Evolutionary conservation across 2,888 invertebrate genomes (phyloP).

Genomic region (Philonicus albiceps): DNA sequence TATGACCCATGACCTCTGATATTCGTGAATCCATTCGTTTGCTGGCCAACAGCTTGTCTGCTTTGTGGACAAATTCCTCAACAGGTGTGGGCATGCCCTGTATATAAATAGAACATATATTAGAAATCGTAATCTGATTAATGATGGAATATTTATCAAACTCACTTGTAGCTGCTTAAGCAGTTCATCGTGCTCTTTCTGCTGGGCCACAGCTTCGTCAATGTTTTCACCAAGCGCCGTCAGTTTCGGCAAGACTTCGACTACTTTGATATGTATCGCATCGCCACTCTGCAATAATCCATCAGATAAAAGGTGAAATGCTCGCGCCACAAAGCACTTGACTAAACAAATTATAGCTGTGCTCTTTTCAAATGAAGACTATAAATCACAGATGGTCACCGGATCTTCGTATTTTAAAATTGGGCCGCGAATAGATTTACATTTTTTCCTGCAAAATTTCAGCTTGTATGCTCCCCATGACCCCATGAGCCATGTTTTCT

Average conservation of each 20-base stretch:
- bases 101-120: slow-evolving; percentile 50
- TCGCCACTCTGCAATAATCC: slow-evolving; percentile 75
- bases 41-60: slow-evolving; percentile 82
- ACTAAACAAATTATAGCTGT: neutral
- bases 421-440: neutral
- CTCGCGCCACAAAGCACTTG: neutral
- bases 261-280: slow-evolving; percentile 82
- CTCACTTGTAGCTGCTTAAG: slow-evolving; percentile 81
- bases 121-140: neutral
- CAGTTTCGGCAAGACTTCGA: slow-evolving; percentile 85
- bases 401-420: neutral
- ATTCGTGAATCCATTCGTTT: slow-evolving; percentile 80
- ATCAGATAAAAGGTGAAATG: neutral
- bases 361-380: neutral
- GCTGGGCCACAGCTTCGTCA: slow-evolving; percentile 77
- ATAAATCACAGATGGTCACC: neutral
- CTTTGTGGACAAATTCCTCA: slow-evolving; percentile 83
- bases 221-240: slow-evolving; percentile 80
- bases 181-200: slow-evolving; percentile 83
- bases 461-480: neutral
- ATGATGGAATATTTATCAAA: slow-evolving; percentile 1
- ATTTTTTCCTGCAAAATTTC: neutral
- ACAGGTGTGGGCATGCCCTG: slow-evolving; percentile 89
- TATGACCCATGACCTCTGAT: slow-evolving; percentile 88
- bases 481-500: neutral